Conservation (phyloP, 2,888 invertebrate genomes). For the Brachyopa scutellaris region DNA sequence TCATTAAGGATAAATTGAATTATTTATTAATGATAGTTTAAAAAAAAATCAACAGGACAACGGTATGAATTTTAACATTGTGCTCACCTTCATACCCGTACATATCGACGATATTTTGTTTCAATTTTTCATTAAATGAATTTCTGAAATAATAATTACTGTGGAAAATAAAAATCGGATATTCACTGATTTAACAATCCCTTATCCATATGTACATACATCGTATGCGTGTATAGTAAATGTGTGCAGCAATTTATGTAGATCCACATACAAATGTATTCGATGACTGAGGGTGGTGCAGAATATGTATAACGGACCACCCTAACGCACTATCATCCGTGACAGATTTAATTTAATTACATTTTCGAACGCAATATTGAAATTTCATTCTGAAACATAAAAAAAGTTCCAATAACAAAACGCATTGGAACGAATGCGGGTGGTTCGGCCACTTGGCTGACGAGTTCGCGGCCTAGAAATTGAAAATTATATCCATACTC, state of each 20-base stretch:
- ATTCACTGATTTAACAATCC: conserved; percentile 34
- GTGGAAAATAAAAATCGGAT: conserved; percentile 15
- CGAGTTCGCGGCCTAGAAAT: conserved; percentile 46
- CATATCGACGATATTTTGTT: not conserved
- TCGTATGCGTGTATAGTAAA: not conserved
- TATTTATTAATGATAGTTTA: conserved; percentile 68
- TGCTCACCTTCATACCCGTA: not conserved
- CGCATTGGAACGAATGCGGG: not conserved
- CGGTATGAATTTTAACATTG: conserved; percentile 35
- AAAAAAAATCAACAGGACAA: conserved; percentile 55
- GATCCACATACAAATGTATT: conserved; percentile 16
- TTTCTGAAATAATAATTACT: conserved; percentile 58
- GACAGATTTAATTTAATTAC: conserved; percentile 71
- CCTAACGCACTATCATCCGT: conserved; percentile 17
- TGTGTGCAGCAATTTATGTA: not conserved
- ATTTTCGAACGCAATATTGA: conserved; percentile 64
- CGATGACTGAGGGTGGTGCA: not conserved
- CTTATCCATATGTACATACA: not conserved
- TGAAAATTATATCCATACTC: conserved; percentile 53
- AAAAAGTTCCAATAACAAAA: not conserved
- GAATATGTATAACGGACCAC: not conserved
- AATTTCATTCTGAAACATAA: conserved; percentile 39
- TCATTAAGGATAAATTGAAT: conserved; percentile 66
- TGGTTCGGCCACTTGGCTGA: conserved; percentile 26
- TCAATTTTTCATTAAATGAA: conserved; percentile 37